These are phyloP conservation scores for Tryphoninae sp. DNA, from an alignment of 2,888 invertebrate genomes.

Conservation along the genomic window DNA sequence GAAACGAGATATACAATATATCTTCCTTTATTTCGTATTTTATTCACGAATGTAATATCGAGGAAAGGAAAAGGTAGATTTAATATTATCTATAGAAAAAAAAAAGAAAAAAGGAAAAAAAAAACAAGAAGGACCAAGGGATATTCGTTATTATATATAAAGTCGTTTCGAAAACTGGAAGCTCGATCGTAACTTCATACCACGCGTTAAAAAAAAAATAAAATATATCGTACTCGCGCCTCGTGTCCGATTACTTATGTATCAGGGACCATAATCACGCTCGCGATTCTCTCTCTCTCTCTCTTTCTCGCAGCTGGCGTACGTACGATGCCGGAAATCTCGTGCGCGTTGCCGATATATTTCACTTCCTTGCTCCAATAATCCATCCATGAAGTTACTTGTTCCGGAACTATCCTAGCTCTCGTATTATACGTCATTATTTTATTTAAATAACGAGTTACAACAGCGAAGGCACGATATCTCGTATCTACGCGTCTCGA, in stretches of 20 bases:
- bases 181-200: slow-evolving; percentile 3
- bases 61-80: background rate
- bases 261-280: slow-evolving; percentile 35
- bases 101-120: too few species aligned
- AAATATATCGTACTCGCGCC: slow-evolving; percentile 1
- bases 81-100: background rate
- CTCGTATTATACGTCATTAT: background rate
- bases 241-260: slow-evolving; percentile 11
- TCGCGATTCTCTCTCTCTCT: background rate
- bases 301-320: too few species aligned
- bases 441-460: background rate
- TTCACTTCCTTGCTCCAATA: slow-evolving; percentile 41
- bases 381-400: slow-evolving; percentile 20
- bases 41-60: slow-evolving; percentile 36
- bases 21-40: slow-evolving; percentile 20
- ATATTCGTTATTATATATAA: background rate
- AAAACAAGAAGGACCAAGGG: too few species aligned
- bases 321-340: slow-evolving; percentile 34
- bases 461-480: background rate
- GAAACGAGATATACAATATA: slow-evolving; percentile 63
- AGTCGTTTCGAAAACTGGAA: background rate
- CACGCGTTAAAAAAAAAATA: background rate
- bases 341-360: background rate
- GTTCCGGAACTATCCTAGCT: slow-evolving; percentile 18
- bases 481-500: background rate